phyloP scores from a whole-genome alignment of 1,140 invertebrate species.

The Schmidtea mediterranea region DNA sequence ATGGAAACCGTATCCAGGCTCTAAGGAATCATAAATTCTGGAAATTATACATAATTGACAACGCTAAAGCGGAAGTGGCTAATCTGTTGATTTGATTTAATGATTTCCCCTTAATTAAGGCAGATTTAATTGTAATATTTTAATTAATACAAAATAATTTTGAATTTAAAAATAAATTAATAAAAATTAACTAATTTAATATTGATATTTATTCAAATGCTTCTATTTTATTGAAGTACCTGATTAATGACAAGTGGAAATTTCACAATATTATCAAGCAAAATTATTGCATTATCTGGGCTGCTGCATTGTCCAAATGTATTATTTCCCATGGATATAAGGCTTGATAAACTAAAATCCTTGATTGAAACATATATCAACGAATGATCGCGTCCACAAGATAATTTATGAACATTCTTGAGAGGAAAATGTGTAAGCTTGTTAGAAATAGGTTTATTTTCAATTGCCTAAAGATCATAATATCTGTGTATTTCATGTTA shows the following conservation, averaged over 20 bases:
- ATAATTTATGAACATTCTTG: not conserved
- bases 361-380: not conserved
- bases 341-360: conserved; percentile 11
- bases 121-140: too few relatives aligned
- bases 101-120: too few relatives aligned
- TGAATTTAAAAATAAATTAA: not conserved
- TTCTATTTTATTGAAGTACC: not conserved
- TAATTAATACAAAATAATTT: not conserved
- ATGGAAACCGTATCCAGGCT: too few relatives aligned
- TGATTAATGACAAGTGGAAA: not conserved
- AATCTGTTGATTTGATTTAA: too few relatives aligned
- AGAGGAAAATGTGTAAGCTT: too few relatives aligned
- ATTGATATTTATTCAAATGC: not conserved
- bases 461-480: too few relatives aligned
- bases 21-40: too few relatives aligned
- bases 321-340: conserved; percentile 68
- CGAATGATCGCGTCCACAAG: not conserved
- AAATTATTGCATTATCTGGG: conserved; percentile 43
- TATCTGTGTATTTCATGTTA: too few relatives aligned
- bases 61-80: too few relatives aligned
- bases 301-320: conserved; percentile 72
- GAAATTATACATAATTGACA: too few relatives aligned
- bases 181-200: conserved; percentile 4
- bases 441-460: too few relatives aligned
- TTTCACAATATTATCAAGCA: conserved; percentile 8